These are phyloP conservation scores for Cranoglanis bouderius DNA, from an alignment of 2,113 vertebrate species.

Conservation along the genomic window DNA sequence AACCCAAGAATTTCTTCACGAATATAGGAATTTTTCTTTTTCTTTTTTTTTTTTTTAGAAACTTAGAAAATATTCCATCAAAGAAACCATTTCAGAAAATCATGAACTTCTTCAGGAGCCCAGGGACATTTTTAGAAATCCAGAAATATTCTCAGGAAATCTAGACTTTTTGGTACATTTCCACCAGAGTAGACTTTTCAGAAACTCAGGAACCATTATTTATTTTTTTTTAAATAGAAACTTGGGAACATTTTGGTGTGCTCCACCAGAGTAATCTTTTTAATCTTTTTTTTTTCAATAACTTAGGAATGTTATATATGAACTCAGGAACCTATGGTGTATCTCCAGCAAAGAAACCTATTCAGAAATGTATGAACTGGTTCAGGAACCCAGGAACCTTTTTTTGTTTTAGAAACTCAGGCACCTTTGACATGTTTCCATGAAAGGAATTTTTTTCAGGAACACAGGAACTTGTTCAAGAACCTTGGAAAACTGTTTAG, in stretches of 20 bases:
- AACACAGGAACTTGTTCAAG: neutral
- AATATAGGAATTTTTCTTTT: no score
- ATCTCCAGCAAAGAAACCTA: neutral
- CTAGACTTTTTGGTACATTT: neutral
- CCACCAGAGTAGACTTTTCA: neutral
- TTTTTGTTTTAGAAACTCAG: neutral
- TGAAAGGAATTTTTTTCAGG: neutral
- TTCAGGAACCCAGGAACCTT: no score
- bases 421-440: neutral
- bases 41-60: no score
- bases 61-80: no score
- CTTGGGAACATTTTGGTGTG: neutral
- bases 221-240: no score
- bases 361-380: neutral
- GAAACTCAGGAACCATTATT: neutral
- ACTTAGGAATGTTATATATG: neutral
- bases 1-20: neutral
- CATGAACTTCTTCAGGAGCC: neutral
- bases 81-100: neutral
- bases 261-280: neutral
- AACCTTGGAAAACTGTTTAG: no score
- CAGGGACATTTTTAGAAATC: neutral
- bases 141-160: neutral
- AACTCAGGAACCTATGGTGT: neutral
- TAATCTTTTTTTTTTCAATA: neutral